Base-by-base conservation (phyloP, 2,113 vertebrate species). In the Rhabdornis inornatus region DNA sequence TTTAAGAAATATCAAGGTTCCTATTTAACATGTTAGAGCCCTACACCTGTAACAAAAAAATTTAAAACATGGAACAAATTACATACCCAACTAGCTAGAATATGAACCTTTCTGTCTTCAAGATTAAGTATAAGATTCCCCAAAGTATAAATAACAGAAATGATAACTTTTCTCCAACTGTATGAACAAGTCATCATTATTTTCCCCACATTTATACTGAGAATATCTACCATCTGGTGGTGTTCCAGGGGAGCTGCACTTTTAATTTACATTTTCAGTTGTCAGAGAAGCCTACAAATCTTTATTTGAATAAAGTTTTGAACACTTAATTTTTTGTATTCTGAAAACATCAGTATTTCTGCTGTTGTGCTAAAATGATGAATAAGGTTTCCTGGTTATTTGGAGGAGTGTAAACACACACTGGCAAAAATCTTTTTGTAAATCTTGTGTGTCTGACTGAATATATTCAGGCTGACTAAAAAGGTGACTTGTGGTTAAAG, bases 211-310 rank as follows among this genome's bases (percentile, higher is more conserved):
- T 78, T 91, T 72, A 17, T 31, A 8, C 5, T 61, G 44, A 92
- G 55, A 83, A 17, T 78, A 42, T 45, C 31, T 79, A 90, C 90
- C 92, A 88, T 55, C 92, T 96, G 88, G 21, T 92, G 88, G 94
- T 64, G 59, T 45, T 85, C 45, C 21, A 31, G 25, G 9, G 22
- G 16, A 80, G 23, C 33, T 93, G 39, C 85, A 90, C 63, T 76
- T 89, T 63, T n/a, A 33, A 7, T 80, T 87, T 79, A 33, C 15
- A 11, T 17, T 42, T 63, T 35, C 6, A 37, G 25, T 49, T 45
- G 37, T 70, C 52, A 17, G 42, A 70, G 44, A 75, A 68, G 10
- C 30, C 33, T 50, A 11, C 30, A 31, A 31, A 78, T 39, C 15
- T 69, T 63, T 22, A 78, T 6, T 12, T 52, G 15, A 39, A 30